Evolutionary conservation across 2,888 invertebrate genomes (phyloP).

Genomic region (Cheilosia scutellata): DNA sequence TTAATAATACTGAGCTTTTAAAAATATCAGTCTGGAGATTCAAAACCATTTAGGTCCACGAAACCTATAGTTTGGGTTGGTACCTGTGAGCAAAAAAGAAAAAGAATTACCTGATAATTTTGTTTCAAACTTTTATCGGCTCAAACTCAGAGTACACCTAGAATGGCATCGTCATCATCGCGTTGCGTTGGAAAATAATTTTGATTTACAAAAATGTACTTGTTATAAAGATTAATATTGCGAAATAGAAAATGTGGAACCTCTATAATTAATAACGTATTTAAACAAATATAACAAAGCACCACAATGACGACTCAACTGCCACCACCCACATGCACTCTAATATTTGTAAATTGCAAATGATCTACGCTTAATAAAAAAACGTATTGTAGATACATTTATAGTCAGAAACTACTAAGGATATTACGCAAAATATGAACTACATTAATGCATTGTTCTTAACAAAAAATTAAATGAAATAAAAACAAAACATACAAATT

Average conservation of each 20-base stretch:
- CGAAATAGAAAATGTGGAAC: slow-evolving; percentile 5
- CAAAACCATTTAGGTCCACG: too few relatives aligned
- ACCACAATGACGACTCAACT: slow-evolving; percentile 49
- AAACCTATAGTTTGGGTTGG: too few relatives aligned
- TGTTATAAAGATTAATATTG: slow-evolving; percentile 15
- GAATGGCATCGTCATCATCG: slow-evolving; percentile 61
- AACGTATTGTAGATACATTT: slow-evolving; percentile 27
- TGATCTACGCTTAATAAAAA: slow-evolving; percentile 41
- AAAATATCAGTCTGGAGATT: too few relatives aligned
- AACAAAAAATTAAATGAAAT: slow-evolving; percentile 35
- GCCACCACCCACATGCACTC: slow-evolving; percentile 65
- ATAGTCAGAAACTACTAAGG: slow-evolving; percentile 51
- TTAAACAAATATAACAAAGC: slow-evolving; percentile 45
- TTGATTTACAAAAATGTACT: slow-evolving; percentile 37
- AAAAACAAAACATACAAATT: slow-evolving; percentile 19
- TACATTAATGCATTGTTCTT: slow-evolving; percentile 69
- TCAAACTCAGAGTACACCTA: slow-evolving; percentile 44
- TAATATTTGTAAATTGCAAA: slow-evolving; percentile 48
- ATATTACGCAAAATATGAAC: slow-evolving; percentile 65
- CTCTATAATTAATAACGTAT: background rate
- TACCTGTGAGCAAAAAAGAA: too few relatives aligned
- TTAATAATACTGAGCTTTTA: too few relatives aligned
- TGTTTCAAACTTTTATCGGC: slow-evolving; percentile 33
- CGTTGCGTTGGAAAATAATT: slow-evolving; percentile 32
- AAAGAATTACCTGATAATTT: slow-evolving; percentile 7